Evolutionary conservation across 2,888 invertebrate genomes (phyloP).

Genomic region (Gymnosoma rotundatum): DNA sequence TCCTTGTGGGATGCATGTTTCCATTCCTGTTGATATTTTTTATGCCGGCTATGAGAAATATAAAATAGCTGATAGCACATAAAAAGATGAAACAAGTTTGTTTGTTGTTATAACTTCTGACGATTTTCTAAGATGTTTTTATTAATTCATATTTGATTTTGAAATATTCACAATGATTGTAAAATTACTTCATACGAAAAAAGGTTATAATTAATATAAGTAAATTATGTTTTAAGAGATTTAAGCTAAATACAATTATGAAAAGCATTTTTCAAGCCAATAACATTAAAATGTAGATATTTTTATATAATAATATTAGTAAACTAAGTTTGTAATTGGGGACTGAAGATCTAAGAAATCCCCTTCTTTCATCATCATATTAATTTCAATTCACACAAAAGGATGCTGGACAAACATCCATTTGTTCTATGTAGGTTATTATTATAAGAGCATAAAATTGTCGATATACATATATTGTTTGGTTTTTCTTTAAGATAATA

Average conservation of each 20-base stretch:
- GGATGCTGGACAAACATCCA: conserved; percentile 53
- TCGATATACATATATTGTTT: conserved; percentile 47
- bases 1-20: too few relatives aligned
- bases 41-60: too few relatives aligned
- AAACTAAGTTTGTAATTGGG: conserved; percentile 34
- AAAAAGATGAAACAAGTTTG: not conserved
- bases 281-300: conserved; percentile 37
- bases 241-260: conserved; percentile 68
- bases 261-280: conserved; percentile 66
- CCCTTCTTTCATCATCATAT: conserved; percentile 53
- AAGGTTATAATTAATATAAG: conserved; percentile 62
- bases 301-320: conserved; percentile 44
- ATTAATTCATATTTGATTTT: conserved; percentile 51
- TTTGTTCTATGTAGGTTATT: conserved; percentile 28
- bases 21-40: too few relatives aligned
- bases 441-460: conserved; percentile 52
- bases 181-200: conserved; percentile 48
- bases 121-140: conserved; percentile 64
- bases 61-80: too few relatives aligned
- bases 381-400: conserved; percentile 43
- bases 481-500: conserved; percentile 21
- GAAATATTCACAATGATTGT: conserved; percentile 49
- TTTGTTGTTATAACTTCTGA: conserved; percentile 64
- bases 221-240: conserved; percentile 56
- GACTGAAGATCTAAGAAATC: conserved; percentile 11